Percentiles rank a stretch among this genome's conserved stretches.
Conservation (phyloP, 2,113 vertebrate genomes). For the Chloropsis hardwickii region DNA sequence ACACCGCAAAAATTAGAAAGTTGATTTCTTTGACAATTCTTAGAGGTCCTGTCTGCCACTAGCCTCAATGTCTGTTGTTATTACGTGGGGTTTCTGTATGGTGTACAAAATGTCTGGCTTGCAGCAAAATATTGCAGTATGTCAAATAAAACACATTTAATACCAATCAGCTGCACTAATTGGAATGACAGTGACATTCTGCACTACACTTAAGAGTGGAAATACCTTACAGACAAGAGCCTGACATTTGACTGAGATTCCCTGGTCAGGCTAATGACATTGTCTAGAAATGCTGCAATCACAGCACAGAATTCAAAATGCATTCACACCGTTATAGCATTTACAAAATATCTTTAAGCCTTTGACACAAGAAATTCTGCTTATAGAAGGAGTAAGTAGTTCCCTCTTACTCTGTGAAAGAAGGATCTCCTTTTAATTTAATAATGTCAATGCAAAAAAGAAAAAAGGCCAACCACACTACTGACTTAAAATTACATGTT, state of each 20-base stretch:
- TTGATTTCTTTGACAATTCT: not conserved
- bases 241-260: conserved; percentile 52
- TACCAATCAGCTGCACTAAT: conserved; percentile 57
- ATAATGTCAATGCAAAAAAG: not conserved
- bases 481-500: not conserved
- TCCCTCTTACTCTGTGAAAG: not conserved
- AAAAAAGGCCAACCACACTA: not conserved
- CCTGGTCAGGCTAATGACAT: conserved; percentile 15
- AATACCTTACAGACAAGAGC: conserved; percentile 59
- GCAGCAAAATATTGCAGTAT: not conserved
- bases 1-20: not conserved
- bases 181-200: conserved; percentile 61
- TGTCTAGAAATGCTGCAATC: conserved; percentile 40
- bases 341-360: not conserved
- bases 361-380: not conserved
- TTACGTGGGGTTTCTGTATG: not conserved
- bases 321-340: not conserved
- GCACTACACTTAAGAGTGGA: conserved; percentile 32
- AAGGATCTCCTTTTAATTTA: not conserved
- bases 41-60: not conserved
- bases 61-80: not conserved
- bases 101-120: not conserved
- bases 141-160: conserved; percentile 56
- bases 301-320: conserved; percentile 1
- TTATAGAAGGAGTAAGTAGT: not conserved